Evolutionary conservation across 2,113 vertebrate genomes (phyloP), one percentile per base, ranked within the genome.

Genomic region (Nothoprocta pentlandii): DNA sequence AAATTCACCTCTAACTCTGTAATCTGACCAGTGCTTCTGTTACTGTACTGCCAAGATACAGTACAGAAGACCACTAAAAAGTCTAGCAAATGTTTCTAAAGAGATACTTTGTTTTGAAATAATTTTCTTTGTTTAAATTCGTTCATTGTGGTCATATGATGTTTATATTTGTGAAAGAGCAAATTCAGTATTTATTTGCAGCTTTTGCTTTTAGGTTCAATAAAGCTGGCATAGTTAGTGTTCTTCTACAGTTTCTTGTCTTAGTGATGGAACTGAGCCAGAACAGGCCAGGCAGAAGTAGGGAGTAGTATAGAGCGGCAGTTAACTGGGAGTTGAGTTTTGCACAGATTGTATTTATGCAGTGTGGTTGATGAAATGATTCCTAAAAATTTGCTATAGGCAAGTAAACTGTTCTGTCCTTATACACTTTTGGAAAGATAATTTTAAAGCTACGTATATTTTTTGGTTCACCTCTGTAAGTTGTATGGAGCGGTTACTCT

Each of bases 401-500:
- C n/a, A 17, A 4, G n/a, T 44, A 59, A 58, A 26, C 25, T 88
- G 2, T 9, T 58, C 11, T 58, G 30, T 68, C 21, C 74, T 42
- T 64, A 46, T 20, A 8, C 70, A 69, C n/a, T 39, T 64, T 23
- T 3, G 4, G 26, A 46, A 30, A 58, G 42, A 16, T 62, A 11
- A 1, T 9, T 68, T 80, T 34, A 42, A 83, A 87, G 34, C 28
- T 9, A 2, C 13, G 1, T 41, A 12, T 63, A 4, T 51, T 86
- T 91, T 76, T 67, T 3, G 30, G 56, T 62, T 69, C 13, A 3
- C 36, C 12, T n/a, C 34, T n/a, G 16, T 42, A 59, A 68, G 3
- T 46, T 73, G 2, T 41, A 22, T 9, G 32, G 69, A 75, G 41
- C 23, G 0, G 2, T 32, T 56, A 0, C 62, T 63, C 16, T 49